Base-by-base conservation (phyloP, 1,140 invertebrate genomes). In the Dreissena polymorpha region DNA sequence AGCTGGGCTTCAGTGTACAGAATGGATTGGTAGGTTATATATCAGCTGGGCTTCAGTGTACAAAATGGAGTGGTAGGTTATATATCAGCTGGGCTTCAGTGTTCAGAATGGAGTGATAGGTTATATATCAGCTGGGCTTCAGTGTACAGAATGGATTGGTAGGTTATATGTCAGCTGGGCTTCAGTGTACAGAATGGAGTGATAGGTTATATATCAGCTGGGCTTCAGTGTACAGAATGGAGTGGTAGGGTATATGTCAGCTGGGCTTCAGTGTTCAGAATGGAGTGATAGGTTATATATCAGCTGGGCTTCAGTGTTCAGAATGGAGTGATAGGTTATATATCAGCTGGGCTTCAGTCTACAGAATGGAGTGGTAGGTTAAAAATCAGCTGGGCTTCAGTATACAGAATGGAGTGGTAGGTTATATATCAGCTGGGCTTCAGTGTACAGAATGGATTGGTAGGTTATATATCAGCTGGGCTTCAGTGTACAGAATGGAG, bases 161-260 rank as follows among this genome's bases (percentile, higher is more conserved):
- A 94, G 95, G 99, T 98, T 27, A 99, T 99, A 94, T 99, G 99
- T 94, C 99, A 99, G 93, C 95, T 99, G 80, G 99, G 99, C 50
- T 99, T 99, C 94, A 99, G 98, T 95, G 99, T 99, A 88, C 99
- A 99, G 94, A 99, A 99, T 93, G 99, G 99, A 90, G 98, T 99
- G 92, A 97, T 98, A 94, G 95, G 99, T 98, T 27, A 99, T 99
- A 94, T 99, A 99, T 94, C 99, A 99, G 93, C 95, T 99, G 80
- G 99, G 99, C 50, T 99, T 99, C 94, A 99, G 98, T 95, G 99
- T 99, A 88, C 99, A 99, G 94, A 99, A 99, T 93, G 99, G 99
- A 90, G 98, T 99, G 92, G 97, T 98, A 94, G 95, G 96, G 95
- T 60, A n/a, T n/a, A 94, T 99, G 99, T 94, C 99, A 99, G 93